Percentiles rank a stretch among this genome's conserved stretches.
Conservation (phyloP, 2,888 invertebrate genomes). For the Noctuana brunneofusca region DNA sequence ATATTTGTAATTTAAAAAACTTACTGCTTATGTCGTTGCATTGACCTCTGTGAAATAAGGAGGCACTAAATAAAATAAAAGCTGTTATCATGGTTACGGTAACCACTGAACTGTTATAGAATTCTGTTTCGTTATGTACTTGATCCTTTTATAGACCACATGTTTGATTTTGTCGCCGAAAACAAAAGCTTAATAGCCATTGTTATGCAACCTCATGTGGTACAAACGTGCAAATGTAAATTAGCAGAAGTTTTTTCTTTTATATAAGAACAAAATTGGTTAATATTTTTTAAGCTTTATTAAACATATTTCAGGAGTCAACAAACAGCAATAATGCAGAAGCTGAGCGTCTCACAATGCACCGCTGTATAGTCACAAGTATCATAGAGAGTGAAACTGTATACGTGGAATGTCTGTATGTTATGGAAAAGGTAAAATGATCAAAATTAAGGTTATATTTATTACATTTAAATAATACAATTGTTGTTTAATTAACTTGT, state of each 20-base stretch:
- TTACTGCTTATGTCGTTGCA: slow-evolving; percentile 63
- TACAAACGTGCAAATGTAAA: not conserved
- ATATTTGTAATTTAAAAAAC: slow-evolving; percentile 41
- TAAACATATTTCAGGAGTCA: slow-evolving; percentile 56
- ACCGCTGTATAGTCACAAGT: slow-evolving; percentile 93
- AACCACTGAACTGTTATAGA: not conserved
- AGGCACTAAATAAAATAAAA: slow-evolving; percentile 9
- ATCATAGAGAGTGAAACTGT: slow-evolving; percentile 96
- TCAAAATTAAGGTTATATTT: not conserved
- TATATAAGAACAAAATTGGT: not conserved
- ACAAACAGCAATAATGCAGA: slow-evolving; percentile 83
- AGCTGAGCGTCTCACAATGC: slow-evolving; percentile 92
- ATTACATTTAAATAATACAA: not conserved
- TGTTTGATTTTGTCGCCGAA: slow-evolving; percentile 15
- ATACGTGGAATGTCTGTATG: slow-evolving; percentile 94
- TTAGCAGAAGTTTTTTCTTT: not conserved
- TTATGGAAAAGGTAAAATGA: slow-evolving; percentile 90
- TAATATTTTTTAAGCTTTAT: not conserved
- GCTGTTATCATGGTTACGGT: slow-evolving; percentile 5
- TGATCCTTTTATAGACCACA: slow-evolving; percentile 6
- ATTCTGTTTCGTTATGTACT: not conserved
- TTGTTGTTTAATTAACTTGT: not conserved
- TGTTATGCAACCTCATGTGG: slow-evolving; percentile 4
- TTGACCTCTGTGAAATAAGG: slow-evolving; percentile 2
- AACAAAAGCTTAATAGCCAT: slow-evolving; percentile 7